Conservation (phyloP, 2,888 invertebrate species). For the Steromphala cineraria region DNA sequence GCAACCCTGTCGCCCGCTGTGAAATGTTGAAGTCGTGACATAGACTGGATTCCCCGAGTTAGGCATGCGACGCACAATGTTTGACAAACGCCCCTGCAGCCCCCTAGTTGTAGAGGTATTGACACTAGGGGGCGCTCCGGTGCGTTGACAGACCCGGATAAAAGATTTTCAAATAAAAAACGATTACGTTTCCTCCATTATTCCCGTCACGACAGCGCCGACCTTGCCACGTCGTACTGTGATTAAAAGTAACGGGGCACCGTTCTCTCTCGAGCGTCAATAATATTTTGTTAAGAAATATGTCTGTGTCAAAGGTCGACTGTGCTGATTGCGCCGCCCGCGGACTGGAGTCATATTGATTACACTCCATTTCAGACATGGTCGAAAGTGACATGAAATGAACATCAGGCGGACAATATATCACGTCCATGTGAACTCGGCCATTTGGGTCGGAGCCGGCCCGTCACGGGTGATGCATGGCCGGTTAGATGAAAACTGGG, state of each 20-base stretch:
- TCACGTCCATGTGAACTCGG: too few relatives aligned
- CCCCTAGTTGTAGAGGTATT: background rate
- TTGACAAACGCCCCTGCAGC: constrained; percentile 9
- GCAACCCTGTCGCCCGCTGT: too few relatives aligned
- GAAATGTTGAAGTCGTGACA: constrained; percentile 3
- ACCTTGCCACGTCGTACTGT: background rate
- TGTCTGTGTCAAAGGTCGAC: background rate
- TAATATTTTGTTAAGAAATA: constrained; percentile 8
- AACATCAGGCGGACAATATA: background rate
- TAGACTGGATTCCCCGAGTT: constrained; percentile 3
- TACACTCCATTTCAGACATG: background rate
- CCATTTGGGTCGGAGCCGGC: too few relatives aligned
- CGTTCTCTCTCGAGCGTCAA: background rate
- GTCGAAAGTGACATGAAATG: background rate
- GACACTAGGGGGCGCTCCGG: constrained; percentile 6
- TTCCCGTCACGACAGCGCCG: background rate
- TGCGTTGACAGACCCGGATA: constrained; percentile 3
- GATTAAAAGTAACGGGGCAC: background rate
- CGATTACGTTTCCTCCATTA: constrained; percentile 15
- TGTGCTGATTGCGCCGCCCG: background rate
- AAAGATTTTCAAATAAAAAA: constrained; percentile 17
- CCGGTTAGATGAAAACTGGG: too few relatives aligned
- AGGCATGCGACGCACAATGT: constrained; percentile 1
- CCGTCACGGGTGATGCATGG: too few relatives aligned
- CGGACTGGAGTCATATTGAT: background rate